Percentiles rank a stretch among this genome's conserved stretches.
phyloP scores from a whole-genome alignment of 1,140 invertebrate species.

The Papilio glaucus region DNA sequence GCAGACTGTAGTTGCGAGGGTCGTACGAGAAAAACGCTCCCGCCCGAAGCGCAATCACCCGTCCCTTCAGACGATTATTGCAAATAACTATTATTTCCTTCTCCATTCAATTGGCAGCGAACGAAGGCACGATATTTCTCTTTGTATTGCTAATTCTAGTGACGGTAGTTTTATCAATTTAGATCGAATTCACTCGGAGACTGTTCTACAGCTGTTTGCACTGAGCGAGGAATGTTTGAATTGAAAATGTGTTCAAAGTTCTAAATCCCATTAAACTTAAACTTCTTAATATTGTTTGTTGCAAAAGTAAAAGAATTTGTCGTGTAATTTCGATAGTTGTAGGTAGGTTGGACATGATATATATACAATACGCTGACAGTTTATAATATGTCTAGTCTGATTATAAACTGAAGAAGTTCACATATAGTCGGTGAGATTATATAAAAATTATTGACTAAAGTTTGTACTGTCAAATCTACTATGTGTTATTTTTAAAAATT shows the following conservation, averaged over 20 bases:
- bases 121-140: constrained; percentile 64
- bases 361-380: too few species aligned
- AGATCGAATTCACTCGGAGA: constrained; percentile 39
- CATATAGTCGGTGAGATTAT: too few species aligned
- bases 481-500: too few species aligned
- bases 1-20: constrained; percentile 42
- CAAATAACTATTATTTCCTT: constrained; percentile 83
- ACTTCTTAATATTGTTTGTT: too few species aligned
- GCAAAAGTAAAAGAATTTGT: too few species aligned
- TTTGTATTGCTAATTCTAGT: constrained; percentile 81
- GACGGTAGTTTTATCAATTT: constrained; percentile 69
- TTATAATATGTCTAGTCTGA: too few species aligned
- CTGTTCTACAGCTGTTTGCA: neutral
- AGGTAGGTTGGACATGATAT: too few species aligned
- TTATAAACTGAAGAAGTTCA: too few species aligned
- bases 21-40: constrained; percentile 66
- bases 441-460: too few species aligned
- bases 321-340: too few species aligned
- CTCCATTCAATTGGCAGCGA: constrained; percentile 78
- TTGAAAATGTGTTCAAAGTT: neutral
- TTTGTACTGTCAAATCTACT: too few species aligned
- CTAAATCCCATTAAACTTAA: too few species aligned
- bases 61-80: constrained; percentile 80
- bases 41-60: constrained; percentile 78
- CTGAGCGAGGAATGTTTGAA: neutral